Evolutionary conservation across 2,797 vertebrate species (phyloP).

Genomic region (Bovichtus diacanthus): DNA sequence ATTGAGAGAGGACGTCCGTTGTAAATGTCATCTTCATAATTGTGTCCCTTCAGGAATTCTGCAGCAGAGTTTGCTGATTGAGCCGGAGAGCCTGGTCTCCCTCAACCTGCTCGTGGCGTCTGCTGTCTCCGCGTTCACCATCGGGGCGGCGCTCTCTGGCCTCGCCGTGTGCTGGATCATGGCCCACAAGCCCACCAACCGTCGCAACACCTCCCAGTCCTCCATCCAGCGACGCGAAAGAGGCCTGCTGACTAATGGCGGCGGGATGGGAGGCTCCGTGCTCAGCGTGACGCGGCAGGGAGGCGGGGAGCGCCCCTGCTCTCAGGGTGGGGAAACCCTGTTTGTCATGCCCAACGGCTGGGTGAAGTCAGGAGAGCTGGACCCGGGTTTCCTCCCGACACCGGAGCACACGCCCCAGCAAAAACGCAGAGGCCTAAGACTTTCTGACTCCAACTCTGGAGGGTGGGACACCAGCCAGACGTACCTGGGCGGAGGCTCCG

Average conservation of each 20-base stretch:
- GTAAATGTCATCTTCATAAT: conserved; percentile 52
- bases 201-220: conserved; percentile 72
- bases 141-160: conserved; percentile 95
- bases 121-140: conserved; percentile 95
- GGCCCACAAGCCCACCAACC: conserved; percentile 90
- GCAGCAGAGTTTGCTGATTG: conserved; percentile 93
- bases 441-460: conserved; percentile 87
- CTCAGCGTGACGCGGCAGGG: conserved; percentile 91
- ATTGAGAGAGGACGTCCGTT: conserved; percentile 27
- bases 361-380: conserved; percentile 93
- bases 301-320: conserved; percentile 80
- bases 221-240: conserved; percentile 91
- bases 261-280: conserved; percentile 92
- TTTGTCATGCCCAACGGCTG: conserved; percentile 96
- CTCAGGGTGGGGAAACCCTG: conserved; percentile 88
- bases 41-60: conserved; percentile 87
- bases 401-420: conserved; percentile 97
- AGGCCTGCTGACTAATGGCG: conserved; percentile 88
- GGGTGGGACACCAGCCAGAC: conserved; percentile 94
- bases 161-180: conserved; percentile 97
- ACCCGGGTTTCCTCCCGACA: conserved; percentile 93
- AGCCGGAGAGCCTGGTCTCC: conserved; percentile 93
- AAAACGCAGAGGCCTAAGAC: conserved; percentile 87
- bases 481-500: conserved; percentile 87
- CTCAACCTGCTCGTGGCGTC: conserved; percentile 95